Evolutionary conservation across 2,113 vertebrate genomes (phyloP), one percentile per base, ranked within the genome.

Genomic region (Sinosuthora webbiana): DNA sequence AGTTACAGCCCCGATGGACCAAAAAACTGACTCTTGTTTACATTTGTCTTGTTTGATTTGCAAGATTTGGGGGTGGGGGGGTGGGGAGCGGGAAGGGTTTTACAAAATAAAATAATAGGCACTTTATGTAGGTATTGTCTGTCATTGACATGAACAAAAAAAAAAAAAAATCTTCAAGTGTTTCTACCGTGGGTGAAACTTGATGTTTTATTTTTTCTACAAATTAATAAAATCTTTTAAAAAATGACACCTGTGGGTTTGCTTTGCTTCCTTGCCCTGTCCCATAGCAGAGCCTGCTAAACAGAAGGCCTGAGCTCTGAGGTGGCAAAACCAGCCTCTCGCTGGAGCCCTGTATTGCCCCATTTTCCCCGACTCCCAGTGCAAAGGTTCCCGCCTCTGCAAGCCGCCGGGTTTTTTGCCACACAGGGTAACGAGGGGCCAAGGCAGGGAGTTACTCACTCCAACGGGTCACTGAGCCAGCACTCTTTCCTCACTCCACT

Each of bases 141-240:
- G 93, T 97, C 77, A 37, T 39, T 45, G 95, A 98, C 94, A 94
- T 85, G 98, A 98, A 98, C 97, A 98, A 98, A 90, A 82, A 75
- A n/a, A n/a, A n/a, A n/a, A 89, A 68, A 28, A 90, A 94, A 80
- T 76, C 94, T 83, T 89, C 84, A 91, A 97, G 87, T 96, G 95
- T 98, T 98, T 97, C 91, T 98, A 95, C 89, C 13, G 76, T 82
- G 93, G 94, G 89, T 97, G 88, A 95, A 86, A 91, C 85, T 96
- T 93, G 96, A 95, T 96, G 87, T 96, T 95, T 90, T 92, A 95
- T 97, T 97, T 98, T 98, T 98, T 98, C 96, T 96, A 97, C 96
- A 89, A 96, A 94, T 95, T 67, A 98, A 98, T 96, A 96, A 98
- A 98, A 92, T 52, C 74, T 95, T 95, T 97, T 53, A n/a, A 81